phyloP scores from a whole-genome alignment of 2,113 vertebrate genomes.

The Odobenus rosmarus region DNA sequence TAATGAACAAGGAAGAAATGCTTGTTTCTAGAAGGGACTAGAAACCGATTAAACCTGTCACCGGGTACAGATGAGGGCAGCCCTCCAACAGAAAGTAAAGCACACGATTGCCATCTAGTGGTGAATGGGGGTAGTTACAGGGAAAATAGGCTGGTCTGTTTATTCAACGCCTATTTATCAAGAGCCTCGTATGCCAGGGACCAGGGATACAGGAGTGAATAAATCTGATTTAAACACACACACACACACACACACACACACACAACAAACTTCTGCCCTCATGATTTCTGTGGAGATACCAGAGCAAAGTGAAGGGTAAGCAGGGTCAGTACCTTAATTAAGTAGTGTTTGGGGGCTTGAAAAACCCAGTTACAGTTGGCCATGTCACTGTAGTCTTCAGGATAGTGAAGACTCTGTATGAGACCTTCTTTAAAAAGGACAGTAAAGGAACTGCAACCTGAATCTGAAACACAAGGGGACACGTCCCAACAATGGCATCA shows the following conservation, averaged over 20 bases:
- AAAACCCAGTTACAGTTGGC: constrained; percentile 89
- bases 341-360: constrained; percentile 84
- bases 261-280: not conserved
- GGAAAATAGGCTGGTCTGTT: not conserved
- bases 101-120: constrained; percentile 47
- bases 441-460: constrained; percentile 86
- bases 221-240: not conserved
- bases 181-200: not conserved
- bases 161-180: not conserved
- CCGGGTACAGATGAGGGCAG: not conserved
- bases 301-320: not conserved
- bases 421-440: constrained; percentile 85
- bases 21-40: not conserved
- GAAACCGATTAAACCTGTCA: not conserved
- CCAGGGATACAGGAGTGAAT: not conserved
- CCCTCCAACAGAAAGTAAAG: not conserved
- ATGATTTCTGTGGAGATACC: not conserved
- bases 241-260: not conserved
- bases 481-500: not conserved
- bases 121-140: not conserved
- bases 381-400: constrained; percentile 85
- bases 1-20: not conserved
- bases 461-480: constrained; percentile 78
- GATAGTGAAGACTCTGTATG: constrained; percentile 87
- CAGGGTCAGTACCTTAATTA: constrained; percentile 87